Conservation (phyloP, 2,797 vertebrate genomes). For the Xiphophorus birchmanni region DNA sequence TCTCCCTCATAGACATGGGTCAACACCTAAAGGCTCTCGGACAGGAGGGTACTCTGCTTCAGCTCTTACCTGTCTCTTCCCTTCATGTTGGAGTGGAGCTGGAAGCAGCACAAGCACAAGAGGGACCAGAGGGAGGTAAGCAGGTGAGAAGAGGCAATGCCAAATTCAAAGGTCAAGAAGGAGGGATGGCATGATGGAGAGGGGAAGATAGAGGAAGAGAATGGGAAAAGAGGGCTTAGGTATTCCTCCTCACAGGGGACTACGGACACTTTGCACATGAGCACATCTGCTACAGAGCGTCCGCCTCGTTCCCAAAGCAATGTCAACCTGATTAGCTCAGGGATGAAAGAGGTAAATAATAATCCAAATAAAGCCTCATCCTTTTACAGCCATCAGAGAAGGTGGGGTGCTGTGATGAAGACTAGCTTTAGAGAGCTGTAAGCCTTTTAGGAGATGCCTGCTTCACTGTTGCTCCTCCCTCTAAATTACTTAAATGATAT, state of each 20-base stretch:
- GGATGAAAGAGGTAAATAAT: conserved; percentile 80
- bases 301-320: conserved; percentile 78
- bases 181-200: conserved; percentile 67
- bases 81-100: conserved; percentile 72
- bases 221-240: conserved; percentile 47
- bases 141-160: conserved; percentile 77
- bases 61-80: conserved; percentile 85
- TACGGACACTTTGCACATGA: conserved; percentile 74
- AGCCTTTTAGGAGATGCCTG: conserved; percentile 82
- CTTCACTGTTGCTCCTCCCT: conserved; percentile 68
- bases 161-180: conserved; percentile 78
- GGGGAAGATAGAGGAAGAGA: conserved; percentile 44
- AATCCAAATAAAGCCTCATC: conserved; percentile 83
- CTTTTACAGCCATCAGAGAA: conserved; percentile 78
- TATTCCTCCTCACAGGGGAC: conserved; percentile 63
- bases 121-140: conserved; percentile 73
- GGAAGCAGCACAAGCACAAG: conserved; percentile 64
- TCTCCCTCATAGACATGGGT: conserved; percentile 63
- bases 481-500: conserved; percentile 84
- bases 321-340: conserved; percentile 84
- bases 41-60: conserved; percentile 87
- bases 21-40: conserved; percentile 90
- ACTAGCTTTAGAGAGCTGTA: conserved; percentile 75
- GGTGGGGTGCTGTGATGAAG: conserved; percentile 63
- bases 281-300: conserved; percentile 76